Evolutionary conservation across 2,797 vertebrate species (phyloP).

Genomic region (Pampus argenteus): DNA sequence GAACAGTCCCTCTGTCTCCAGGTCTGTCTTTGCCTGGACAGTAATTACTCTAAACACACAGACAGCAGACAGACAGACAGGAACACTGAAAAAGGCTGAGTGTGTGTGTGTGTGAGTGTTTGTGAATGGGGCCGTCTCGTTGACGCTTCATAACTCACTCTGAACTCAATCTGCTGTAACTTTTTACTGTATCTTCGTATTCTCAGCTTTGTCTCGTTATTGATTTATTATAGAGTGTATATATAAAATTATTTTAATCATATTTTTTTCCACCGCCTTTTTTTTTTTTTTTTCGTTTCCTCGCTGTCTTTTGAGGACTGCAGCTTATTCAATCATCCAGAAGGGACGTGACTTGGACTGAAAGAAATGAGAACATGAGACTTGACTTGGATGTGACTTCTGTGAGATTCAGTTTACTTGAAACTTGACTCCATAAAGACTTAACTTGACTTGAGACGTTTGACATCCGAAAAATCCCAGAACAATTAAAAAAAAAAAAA

Average conservation of each 20-base stretch:
- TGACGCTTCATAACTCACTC: neutral
- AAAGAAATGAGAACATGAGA: neutral
- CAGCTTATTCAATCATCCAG: neutral
- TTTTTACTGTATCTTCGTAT: slow-evolving; percentile 6
- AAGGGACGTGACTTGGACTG: neutral
- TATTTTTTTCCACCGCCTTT: neutral
- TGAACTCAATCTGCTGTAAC: neutral
- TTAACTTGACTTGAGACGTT: neutral
- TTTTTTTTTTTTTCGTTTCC: too few species aligned
- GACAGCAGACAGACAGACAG: slow-evolving; percentile 30
- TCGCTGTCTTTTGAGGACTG: neutral
- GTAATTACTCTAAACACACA: slow-evolving; percentile 56
- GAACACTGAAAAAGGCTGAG: slow-evolving; percentile 11
- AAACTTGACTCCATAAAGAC: neutral
- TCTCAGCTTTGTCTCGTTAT: neutral
- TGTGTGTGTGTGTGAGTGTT: neutral
- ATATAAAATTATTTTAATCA: neutral
- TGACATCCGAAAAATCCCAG: too few species aligned
- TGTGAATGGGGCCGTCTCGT: neutral
- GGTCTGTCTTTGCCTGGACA: slow-evolving; percentile 44
- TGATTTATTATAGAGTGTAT: slow-evolving; percentile 3
- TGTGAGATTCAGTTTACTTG: too few species aligned
- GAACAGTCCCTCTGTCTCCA: slow-evolving; percentile 51
- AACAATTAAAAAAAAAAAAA: too few species aligned
- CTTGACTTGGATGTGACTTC: too few species aligned